These are phyloP conservation scores for Drosophila lacertosa DNA, from an alignment of 1,140 invertebrate genomes.

Conservation along the genomic window DNA sequence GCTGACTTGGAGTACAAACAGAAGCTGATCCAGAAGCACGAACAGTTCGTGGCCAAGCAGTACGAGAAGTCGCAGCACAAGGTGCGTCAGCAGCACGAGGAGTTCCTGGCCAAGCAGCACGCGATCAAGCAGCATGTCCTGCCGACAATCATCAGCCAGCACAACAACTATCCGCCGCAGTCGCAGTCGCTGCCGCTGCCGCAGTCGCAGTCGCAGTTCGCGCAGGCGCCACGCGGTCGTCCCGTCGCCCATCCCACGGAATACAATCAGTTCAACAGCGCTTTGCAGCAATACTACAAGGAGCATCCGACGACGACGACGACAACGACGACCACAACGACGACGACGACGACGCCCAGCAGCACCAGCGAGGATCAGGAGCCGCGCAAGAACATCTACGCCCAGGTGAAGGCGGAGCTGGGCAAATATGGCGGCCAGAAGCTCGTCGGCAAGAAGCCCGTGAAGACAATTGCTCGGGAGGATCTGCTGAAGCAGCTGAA, in stretches of 20 bases:
- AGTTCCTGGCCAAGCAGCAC: slow-evolving; percentile 87
- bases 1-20: slow-evolving; percentile 86
- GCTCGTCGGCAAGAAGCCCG: slow-evolving; percentile 77
- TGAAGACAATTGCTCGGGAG: slow-evolving; percentile 84
- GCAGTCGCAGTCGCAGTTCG: slow-evolving; percentile 66
- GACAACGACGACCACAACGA: slow-evolving; percentile 83
- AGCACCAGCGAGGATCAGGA: too few relatives aligned
- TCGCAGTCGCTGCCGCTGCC: slow-evolving; percentile 63
- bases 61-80: slow-evolving; percentile 88
- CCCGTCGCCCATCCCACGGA: slow-evolving; percentile 84
- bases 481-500: slow-evolving; percentile 89
- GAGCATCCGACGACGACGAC: slow-evolving; percentile 85
- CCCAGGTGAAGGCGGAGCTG: slow-evolving; percentile 71
- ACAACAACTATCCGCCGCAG: slow-evolving; percentile 76
- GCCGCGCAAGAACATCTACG: slow-evolving; percentile 69
- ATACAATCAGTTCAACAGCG: slow-evolving; percentile 82
- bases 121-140: slow-evolving; percentile 85
- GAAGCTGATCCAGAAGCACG: slow-evolving; percentile 88
- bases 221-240: slow-evolving; percentile 59
- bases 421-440: slow-evolving; percentile 67
- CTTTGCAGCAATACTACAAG: slow-evolving; percentile 85
- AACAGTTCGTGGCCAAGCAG: slow-evolving; percentile 88
- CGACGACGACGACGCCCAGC: slow-evolving; percentile 75
- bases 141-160: slow-evolving; percentile 72
- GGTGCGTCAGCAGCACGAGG: slow-evolving; percentile 87